Percentiles rank a stretch among this genome's conserved stretches.
phyloP scores from a whole-genome alignment of 2,113 vertebrate species.

The Scytalopus superciliaris region DNA sequence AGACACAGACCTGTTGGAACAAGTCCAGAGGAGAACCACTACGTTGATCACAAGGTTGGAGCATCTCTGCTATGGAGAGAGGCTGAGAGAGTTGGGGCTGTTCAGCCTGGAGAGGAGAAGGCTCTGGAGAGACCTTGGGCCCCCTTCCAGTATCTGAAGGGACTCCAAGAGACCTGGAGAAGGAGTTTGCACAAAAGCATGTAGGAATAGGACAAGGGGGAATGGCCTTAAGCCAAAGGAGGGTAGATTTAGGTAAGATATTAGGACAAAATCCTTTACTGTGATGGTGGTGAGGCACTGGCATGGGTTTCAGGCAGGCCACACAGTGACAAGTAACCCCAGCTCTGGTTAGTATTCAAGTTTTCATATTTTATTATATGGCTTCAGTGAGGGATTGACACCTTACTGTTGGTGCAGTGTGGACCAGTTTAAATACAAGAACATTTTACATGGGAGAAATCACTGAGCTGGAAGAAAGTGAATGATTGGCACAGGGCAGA shows the following conservation, averaged over 20 bases:
- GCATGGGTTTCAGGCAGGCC: background rate
- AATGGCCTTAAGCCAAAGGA: background rate
- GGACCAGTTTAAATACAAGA: conserved; percentile 4
- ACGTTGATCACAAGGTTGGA: background rate
- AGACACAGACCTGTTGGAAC: background rate
- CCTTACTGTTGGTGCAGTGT: background rate
- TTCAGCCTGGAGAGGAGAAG: background rate
- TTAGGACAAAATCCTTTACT: background rate
- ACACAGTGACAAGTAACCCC: background rate
- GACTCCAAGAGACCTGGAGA: background rate
- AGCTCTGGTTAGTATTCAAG: background rate
- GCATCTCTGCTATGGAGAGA: background rate
- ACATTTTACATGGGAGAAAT: conserved; percentile 22
- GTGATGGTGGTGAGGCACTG: background rate
- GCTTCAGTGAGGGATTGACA: background rate
- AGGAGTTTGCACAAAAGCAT: background rate
- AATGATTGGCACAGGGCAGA: conserved; percentile 61
- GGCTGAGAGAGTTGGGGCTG: background rate
- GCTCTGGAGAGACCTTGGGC: background rate
- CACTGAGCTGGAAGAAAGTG: conserved; percentile 47
- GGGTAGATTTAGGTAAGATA: background rate
- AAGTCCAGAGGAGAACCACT: background rate
- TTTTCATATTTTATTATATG: background rate
- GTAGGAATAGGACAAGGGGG: background rate
- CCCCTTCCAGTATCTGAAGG: background rate